Percentiles rank a stretch among this genome's conserved stretches.
Conservation (phyloP, 1,140 invertebrate genomes). For the Eupristina koningsbergeri region DNA sequence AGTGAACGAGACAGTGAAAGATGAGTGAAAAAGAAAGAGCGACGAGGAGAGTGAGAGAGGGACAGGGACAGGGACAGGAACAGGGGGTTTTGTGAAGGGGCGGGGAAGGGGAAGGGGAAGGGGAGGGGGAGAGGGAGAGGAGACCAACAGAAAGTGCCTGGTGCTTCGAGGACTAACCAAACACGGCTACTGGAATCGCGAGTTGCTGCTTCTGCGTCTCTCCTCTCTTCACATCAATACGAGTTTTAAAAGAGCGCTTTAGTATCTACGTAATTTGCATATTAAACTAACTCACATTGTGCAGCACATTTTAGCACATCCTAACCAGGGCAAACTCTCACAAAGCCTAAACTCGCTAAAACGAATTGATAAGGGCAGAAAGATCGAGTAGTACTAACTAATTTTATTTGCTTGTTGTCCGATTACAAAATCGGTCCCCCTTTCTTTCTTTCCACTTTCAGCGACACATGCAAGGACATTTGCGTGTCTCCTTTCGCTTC, state of each 20-base stretch:
- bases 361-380: constrained; percentile 15
- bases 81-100: no score
- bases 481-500: background rate
- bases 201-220: constrained; percentile 57
- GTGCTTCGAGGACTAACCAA: constrained; percentile 5
- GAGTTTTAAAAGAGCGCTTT: constrained; percentile 63
- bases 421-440: no score
- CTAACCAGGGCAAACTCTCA: background rate
- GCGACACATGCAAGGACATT: no score
- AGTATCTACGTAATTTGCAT: constrained; percentile 69
- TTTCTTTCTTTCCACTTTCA: background rate
- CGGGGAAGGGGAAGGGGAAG: background rate
- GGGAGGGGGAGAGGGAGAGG: background rate
- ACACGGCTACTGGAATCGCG: constrained; percentile 70
- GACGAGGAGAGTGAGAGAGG: background rate
- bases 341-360: constrained; percentile 14
- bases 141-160: background rate
- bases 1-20: background rate
- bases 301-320: constrained; percentile 65
- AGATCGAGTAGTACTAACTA: constrained; percentile 35
- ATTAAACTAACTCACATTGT: constrained; percentile 70
- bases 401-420: constrained; percentile 35
- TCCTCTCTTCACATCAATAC: constrained; percentile 50
- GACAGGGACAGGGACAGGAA: no score
- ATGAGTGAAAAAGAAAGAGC: background rate